phyloP scores from a whole-genome alignment of 2,888 invertebrate species.

The Plebejus melissa region DNA sequence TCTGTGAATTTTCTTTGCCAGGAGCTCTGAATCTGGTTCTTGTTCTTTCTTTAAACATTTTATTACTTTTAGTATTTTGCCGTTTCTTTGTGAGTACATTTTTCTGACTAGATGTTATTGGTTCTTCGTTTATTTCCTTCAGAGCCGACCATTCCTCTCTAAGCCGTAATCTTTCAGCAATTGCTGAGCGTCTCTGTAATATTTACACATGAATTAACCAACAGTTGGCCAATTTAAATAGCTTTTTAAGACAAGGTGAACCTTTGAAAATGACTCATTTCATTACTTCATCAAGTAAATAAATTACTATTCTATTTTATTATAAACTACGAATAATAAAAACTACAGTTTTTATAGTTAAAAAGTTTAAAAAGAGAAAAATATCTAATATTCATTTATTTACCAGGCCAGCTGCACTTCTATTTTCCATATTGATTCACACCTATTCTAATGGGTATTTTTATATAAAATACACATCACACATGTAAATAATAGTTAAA shows the following conservation, averaged over 20 bases:
- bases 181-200: conserved; percentile 61
- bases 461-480: conserved; percentile 40
- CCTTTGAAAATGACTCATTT: not conserved
- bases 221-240: no score
- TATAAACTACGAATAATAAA: not conserved
- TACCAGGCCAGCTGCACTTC: conserved; percentile 61
- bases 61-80: conserved; percentile 23
- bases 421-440: conserved; percentile 42
- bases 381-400: conserved; percentile 38
- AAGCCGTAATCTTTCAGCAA: conserved; percentile 58
- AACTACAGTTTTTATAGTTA: no score
- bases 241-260: not conserved
- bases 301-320: not conserved
- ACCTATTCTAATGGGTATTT: conserved; percentile 36
- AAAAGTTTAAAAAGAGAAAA: not conserved
- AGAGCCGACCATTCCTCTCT: conserved; percentile 66
- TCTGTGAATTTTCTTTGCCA: conserved; percentile 28
- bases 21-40: conserved; percentile 1
- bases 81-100: conserved; percentile 35
- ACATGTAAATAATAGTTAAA: not conserved
- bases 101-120: conserved; percentile 26
- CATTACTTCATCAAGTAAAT: not conserved
- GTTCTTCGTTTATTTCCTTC: conserved; percentile 48
- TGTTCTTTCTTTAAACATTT: conserved; percentile 3
- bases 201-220: not conserved